Evolutionary conservation across 2,797 vertebrate genomes (phyloP), one percentile per base, ranked within the genome.

Genomic region (Acomys russatus): DNA sequence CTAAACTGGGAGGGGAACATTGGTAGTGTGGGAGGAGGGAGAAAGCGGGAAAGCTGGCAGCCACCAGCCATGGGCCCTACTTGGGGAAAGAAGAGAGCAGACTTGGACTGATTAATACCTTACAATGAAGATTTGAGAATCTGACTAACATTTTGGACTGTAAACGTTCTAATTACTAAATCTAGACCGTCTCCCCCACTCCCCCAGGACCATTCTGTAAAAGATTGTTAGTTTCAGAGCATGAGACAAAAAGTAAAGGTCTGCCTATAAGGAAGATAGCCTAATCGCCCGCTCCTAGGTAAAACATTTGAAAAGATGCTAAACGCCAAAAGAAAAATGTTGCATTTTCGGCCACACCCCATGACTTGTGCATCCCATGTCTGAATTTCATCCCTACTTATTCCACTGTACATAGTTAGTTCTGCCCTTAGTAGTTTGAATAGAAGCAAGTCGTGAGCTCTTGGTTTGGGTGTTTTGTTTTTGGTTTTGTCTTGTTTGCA

Each of bases 101-200:
- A 33, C 78, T 86, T 77, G 79, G 23, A 79, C 23, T 73, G 68
- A 85, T 44, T 44, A 59, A 38, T 33, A 78, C 38, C 51, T 88
- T 59, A 82, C 49, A 78, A 85, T 85, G 79, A 82, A 93, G 22
- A 63, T 73, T 54, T 22, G 61, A 84, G n/a, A 66, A 74, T 90
- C 77, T 79, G 49, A 38, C 82, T 90, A 84, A n/a, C 12, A 9
- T 90, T 70, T 85, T 54, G 54, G 30, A 88, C 44, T 44, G 79
- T 77, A 91, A 95, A 84, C 30, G 66, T 89, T 96, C 33, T 79
- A 49, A 66, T 71, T 91, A 73, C 28, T 92, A 87, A 95, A 80
- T 63, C 0, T 59, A 96, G 94, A 77, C 76, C 77, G 9, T 51
- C 9, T 44, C 44, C 44, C 44, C 44, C 44, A 44, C 44, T 71